Conservation (phyloP, 2,797 vertebrate genomes). For the Enteromius trimaculatus region DNA sequence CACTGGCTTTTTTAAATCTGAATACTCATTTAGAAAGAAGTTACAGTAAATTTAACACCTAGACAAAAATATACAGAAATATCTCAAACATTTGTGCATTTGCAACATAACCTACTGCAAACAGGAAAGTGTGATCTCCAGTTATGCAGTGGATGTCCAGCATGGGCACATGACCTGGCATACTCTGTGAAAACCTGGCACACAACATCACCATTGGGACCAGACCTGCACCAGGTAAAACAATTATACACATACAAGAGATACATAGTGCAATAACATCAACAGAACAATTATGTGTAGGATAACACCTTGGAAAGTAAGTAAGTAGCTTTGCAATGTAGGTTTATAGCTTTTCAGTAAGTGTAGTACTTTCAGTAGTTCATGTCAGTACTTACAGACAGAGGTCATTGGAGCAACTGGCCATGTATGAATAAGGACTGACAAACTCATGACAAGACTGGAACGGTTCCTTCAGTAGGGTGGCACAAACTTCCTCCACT, state of each 20-base stretch:
- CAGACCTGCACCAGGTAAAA: conserved; percentile 77
- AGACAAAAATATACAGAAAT: not conserved
- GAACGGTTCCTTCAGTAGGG: conserved; percentile 84
- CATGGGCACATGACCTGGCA: conserved; percentile 90
- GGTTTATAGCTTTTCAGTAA: not conserved
- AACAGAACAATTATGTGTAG: not conserved
- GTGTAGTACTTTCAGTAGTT: not conserved
- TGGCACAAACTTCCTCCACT: conserved; percentile 80
- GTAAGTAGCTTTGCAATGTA: not conserved
- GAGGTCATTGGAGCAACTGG: conserved; percentile 94
- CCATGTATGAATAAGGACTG: conserved; percentile 90
- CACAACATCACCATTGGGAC: conserved; percentile 80
- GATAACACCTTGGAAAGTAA: not conserved
- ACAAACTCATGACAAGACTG: conserved; percentile 90
- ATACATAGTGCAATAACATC: not conserved
- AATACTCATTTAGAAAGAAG: not conserved
- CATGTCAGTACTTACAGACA: conserved; percentile 86
- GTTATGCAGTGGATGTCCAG: conserved; percentile 85
- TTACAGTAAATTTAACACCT: not conserved
- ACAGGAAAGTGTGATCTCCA: conserved; percentile 86
- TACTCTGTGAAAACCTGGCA: conserved; percentile 93
- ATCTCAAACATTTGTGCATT: not conserved
- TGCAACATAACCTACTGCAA: conserved; percentile 81
- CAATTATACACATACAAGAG: not conserved
- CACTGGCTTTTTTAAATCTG: not conserved